Conservation (phyloP, 2,888 invertebrate genomes). For the Marronus borbonicus region DNA sequence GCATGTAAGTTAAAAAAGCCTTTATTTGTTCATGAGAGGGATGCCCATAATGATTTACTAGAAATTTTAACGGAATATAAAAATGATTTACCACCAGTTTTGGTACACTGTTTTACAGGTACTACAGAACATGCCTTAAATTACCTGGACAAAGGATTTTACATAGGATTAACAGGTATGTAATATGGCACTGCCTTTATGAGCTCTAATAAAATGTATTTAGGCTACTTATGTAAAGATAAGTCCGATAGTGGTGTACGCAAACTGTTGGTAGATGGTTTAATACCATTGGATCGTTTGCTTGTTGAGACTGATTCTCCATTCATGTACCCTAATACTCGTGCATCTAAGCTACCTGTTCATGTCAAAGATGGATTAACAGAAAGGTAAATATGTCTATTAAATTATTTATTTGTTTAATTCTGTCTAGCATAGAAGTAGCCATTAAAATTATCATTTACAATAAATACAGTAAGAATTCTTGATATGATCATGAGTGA, state of each 20-base stretch:
- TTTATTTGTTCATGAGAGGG: conserved; percentile 92
- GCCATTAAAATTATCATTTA: too few species aligned
- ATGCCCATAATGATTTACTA: conserved; percentile 89
- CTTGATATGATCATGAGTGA: too few species aligned
- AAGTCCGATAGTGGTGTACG: conserved; percentile 93
- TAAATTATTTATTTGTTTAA: too few species aligned
- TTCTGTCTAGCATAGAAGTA: too few species aligned
- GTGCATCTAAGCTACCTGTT: conserved; percentile 91
- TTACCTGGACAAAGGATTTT: conserved; percentile 89
- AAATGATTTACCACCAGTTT: conserved; percentile 80
- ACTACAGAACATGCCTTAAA: conserved; percentile 86
- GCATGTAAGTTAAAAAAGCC: conserved; percentile 91
- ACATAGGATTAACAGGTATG: conserved; percentile 85
- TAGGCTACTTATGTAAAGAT: conserved; percentile 90
- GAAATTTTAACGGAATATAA: conserved; percentile 77
- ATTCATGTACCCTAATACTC: conserved; percentile 96
- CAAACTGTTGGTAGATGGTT: conserved; percentile 84
- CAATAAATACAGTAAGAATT: too few species aligned
- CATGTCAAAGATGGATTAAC: conserved; percentile 73
- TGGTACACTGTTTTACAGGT: conserved; percentile 94
- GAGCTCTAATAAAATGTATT: conserved; percentile 55
- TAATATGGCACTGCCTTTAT: not conserved
- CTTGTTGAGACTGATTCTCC: conserved; percentile 95
- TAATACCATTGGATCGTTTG: conserved; percentile 87
- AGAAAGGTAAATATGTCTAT: not conserved